A percentile compares a stretch with the other conserved stretches of the same genome.
Conservation (phyloP, 2,797 vertebrate species). For the Danio tinwini region DNA sequence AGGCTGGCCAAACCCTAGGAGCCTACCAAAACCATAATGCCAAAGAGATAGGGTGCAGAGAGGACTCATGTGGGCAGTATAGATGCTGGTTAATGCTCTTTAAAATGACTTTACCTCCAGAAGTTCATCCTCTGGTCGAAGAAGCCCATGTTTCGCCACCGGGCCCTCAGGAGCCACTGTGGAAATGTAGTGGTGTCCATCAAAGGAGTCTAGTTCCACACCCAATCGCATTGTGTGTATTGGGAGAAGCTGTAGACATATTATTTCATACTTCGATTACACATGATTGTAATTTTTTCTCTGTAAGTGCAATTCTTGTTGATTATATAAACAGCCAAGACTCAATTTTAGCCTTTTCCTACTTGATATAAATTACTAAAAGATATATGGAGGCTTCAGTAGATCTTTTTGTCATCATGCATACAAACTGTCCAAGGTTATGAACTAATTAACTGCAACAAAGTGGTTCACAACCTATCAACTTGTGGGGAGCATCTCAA, state of each 20-base stretch:
- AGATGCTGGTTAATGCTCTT: neutral
- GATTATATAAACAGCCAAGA: no score
- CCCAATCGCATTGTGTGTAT: slow-evolving; percentile 93
- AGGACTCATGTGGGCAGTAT: neutral
- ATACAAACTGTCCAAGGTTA: neutral
- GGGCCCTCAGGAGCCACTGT: slow-evolving; percentile 89
- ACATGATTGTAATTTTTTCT: no score
- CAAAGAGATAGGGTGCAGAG: slow-evolving; percentile 27
- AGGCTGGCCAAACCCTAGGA: slow-evolving; percentile 48
- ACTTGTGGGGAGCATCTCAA: neutral
- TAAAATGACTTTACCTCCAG: slow-evolving; percentile 84
- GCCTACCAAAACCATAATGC: slow-evolving; percentile 36
- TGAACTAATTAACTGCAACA: neutral
- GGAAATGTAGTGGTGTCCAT: slow-evolving; percentile 96
- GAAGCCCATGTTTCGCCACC: slow-evolving; percentile 80
- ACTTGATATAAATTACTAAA: neutral
- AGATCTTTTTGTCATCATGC: neutral
- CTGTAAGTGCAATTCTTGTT: no score
- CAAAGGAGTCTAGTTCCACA: slow-evolving; percentile 92
- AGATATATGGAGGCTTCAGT: neutral
- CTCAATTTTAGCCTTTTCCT: no score
- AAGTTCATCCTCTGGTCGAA: slow-evolving; percentile 92
- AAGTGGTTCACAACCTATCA: neutral
- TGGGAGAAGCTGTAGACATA: slow-evolving; percentile 83
- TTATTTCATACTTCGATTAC: neutral